Conservation (phyloP, 2,113 vertebrate species). For the Nothocercus nigrocapillus region DNA sequence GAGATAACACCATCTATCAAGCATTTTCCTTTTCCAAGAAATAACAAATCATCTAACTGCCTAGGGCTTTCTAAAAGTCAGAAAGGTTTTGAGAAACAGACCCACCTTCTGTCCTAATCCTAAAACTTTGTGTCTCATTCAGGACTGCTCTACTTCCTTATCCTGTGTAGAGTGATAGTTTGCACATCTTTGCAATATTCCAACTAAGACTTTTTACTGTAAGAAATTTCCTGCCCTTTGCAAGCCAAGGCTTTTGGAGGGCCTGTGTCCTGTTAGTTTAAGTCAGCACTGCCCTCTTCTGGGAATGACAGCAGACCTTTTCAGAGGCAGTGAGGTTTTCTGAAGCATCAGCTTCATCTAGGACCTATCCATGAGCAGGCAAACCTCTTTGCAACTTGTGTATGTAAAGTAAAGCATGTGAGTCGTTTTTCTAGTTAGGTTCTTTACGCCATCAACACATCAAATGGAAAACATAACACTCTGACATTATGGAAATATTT, state of each 20-base stretch:
- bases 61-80: background rate
- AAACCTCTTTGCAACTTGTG: background rate
- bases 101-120: background rate
- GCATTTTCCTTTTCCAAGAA: slow-evolving; percentile 13
- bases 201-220: background rate
- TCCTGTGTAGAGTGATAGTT: background rate
- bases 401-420: background rate
- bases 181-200: background rate
- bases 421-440: background rate
- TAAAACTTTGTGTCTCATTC: background rate
- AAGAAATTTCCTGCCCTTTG: background rate
- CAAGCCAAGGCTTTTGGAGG: background rate
- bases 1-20: background rate
- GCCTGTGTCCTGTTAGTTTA: background rate
- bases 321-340: background rate
- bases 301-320: background rate
- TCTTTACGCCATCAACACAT: background rate
- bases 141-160: background rate
- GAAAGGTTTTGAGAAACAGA: background rate
- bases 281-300: slow-evolving; percentile 70
- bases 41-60: background rate
- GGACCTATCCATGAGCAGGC: background rate
- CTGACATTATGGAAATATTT: background rate
- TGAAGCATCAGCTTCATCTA: background rate
- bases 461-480: background rate